Evolutionary conservation across 2,797 vertebrate genomes (phyloP).

Genomic region (Scolopax rusticola): DNA sequence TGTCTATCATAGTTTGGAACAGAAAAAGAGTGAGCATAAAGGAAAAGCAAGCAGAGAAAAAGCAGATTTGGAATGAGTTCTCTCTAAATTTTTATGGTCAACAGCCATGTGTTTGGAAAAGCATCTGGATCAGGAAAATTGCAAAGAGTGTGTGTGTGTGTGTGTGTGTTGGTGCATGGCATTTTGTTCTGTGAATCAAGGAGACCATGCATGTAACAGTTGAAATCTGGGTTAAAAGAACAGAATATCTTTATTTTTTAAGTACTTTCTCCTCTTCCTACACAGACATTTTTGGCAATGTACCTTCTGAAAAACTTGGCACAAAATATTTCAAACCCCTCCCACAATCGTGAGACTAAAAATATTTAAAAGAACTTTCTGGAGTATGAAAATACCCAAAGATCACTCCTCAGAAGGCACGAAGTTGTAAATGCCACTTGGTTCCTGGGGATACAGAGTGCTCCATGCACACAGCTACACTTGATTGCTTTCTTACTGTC

Average conservation of each 20-base stretch:
- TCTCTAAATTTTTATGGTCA: constrained; percentile 39
- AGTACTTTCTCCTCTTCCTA: constrained; percentile 17
- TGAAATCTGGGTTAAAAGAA: constrained; percentile 18
- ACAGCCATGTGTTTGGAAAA: constrained; percentile 26
- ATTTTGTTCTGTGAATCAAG: constrained; percentile 14
- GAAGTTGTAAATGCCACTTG: not conserved
- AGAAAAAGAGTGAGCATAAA: constrained; percentile 9
- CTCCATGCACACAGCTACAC: not conserved
- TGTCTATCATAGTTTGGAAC: constrained; percentile 13
- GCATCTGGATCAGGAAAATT: constrained; percentile 25
- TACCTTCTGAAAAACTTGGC: constrained; percentile 41
- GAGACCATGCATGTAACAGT: not conserved
- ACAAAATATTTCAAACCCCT: constrained; percentile 1
- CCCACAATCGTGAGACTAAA: constrained; percentile 19
- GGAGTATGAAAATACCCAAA: not conserved
- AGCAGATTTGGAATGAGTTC: not conserved
- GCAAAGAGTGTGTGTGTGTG: not conserved
- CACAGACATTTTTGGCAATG: constrained; percentile 49
- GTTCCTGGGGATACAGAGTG: not conserved
- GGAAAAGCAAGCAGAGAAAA: constrained; percentile 20
- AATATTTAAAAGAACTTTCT: constrained; percentile 32
- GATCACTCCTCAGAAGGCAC: not conserved
- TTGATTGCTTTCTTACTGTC: not conserved
- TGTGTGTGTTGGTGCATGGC: not conserved
- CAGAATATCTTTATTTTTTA: not conserved